These are phyloP conservation scores for Thaleichthys pacificus DNA, from an alignment of 2,797 vertebrate genomes.

Conservation along the genomic window DNA sequence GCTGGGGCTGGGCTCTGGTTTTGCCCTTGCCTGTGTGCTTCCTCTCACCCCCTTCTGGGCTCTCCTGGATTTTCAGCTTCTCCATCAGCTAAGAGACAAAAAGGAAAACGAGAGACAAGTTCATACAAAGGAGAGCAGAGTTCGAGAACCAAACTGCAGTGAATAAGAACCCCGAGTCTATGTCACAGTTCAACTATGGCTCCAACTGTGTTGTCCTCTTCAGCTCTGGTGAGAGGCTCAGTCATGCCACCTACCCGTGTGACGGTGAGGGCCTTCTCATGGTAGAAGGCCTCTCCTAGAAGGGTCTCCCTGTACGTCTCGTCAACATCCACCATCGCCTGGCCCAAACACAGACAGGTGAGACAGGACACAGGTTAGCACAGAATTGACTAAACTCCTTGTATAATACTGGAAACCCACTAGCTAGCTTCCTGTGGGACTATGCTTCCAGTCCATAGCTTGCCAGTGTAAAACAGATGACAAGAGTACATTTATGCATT, in stretches of 20 bases:
- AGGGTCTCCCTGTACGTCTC: constrained; percentile 95
- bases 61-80: constrained; percentile 86
- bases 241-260: constrained; percentile 76
- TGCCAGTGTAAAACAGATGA: background rate
- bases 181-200: background rate
- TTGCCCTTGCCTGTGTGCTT: constrained; percentile 52
- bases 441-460: too few species aligned
- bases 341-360: background rate
- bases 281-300: constrained; percentile 87
- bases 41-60: constrained; percentile 62
- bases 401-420: background rate
- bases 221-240: background rate
- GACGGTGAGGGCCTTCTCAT: constrained; percentile 89
- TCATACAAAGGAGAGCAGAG: too few species aligned
- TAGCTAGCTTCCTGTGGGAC: background rate
- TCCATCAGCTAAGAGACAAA: constrained; percentile 84
- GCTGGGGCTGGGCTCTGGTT: constrained; percentile 9
- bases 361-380: background rate
- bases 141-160: too few species aligned
- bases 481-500: too few species aligned
- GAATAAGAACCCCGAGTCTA: too few species aligned
- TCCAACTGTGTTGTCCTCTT: background rate
- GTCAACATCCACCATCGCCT: constrained; percentile 98
- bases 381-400: background rate
- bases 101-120: too few species aligned